Evolutionary conservation across 2,797 vertebrate genomes (phyloP).

Genomic region (Calcarius lapponicus): DNA sequence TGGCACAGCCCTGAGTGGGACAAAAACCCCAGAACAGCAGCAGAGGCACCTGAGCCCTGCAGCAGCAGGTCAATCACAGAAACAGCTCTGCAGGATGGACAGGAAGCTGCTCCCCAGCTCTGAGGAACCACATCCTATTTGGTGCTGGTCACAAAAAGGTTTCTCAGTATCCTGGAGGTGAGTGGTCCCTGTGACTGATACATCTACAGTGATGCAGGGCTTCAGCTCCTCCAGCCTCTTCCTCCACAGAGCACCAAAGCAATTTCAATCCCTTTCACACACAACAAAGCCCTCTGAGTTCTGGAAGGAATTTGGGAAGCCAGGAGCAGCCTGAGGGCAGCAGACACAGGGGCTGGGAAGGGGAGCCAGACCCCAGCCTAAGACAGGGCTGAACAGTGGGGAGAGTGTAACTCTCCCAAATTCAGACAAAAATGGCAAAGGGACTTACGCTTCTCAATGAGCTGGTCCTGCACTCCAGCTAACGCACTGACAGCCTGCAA

Average conservation of each 20-base stretch:
- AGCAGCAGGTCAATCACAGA: not conserved
- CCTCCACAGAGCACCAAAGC: not conserved
- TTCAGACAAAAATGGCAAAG: not conserved
- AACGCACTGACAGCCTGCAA: constrained; percentile 93
- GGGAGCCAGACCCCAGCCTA: not conserved
- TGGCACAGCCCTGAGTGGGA: not conserved
- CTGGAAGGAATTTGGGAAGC: not conserved
- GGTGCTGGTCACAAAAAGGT: not conserved
- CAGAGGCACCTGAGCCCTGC: not conserved
- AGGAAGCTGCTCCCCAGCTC: not conserved
- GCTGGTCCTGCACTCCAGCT: constrained; percentile 95
- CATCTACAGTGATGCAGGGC: fast-evolving
- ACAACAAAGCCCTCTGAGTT: not conserved
- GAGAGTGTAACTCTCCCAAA: not conserved
- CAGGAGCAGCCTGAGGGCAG: not conserved
- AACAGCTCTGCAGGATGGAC: not conserved
- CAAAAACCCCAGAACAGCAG: not conserved
- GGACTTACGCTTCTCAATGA: constrained; percentile 97
- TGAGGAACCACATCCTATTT: not conserved
- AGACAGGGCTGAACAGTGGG: not conserved
- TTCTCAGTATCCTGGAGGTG: not conserved
- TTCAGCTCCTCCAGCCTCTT: not conserved
- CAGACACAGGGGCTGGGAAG: not conserved
- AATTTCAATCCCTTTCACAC: not conserved
- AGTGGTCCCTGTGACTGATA: not conserved